Evolutionary conservation across 2,797 vertebrate species (phyloP).

Genomic region (Spinus pinus): DNA sequence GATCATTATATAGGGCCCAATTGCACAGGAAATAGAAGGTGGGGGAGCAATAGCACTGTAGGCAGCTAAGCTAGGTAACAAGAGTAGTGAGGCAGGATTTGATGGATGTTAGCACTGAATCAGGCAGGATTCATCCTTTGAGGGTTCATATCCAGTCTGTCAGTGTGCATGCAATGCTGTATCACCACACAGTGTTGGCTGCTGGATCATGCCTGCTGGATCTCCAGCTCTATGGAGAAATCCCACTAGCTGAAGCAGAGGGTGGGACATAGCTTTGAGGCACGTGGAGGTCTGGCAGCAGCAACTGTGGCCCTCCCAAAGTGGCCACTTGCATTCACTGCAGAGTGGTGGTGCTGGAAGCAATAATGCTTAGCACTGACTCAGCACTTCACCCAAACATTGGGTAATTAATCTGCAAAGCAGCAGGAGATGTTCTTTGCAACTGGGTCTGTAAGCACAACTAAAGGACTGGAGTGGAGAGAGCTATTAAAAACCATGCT

Average conservation of each 20-base stretch:
- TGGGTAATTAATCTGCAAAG: constrained; percentile 30
- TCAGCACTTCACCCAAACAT: constrained; percentile 4
- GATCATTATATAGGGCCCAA: background rate
- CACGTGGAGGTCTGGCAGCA: background rate
- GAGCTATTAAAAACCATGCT: constrained; percentile 4
- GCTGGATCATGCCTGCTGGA: background rate
- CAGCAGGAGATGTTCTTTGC: constrained; percentile 18
- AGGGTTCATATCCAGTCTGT: fast-evolving
- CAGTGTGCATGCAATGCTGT: fast-evolving
- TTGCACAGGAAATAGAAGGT: background rate
- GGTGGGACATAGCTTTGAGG: background rate
- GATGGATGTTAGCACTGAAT: background rate
- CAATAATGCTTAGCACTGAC: background rate
- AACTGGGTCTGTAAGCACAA: background rate
- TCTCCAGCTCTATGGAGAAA: background rate
- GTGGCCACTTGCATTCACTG: background rate
- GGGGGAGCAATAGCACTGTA: background rate
- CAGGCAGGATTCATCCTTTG: background rate
- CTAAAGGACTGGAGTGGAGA: background rate
- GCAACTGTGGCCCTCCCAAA: background rate
- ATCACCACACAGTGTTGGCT: fast-evolving
- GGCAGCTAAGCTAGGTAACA: background rate
- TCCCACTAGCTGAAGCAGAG: background rate
- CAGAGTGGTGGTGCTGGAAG: background rate
- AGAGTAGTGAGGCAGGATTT: background rate